Base-by-base conservation (phyloP, 2,113 vertebrate genomes). In the Empidonax traillii region DNA sequence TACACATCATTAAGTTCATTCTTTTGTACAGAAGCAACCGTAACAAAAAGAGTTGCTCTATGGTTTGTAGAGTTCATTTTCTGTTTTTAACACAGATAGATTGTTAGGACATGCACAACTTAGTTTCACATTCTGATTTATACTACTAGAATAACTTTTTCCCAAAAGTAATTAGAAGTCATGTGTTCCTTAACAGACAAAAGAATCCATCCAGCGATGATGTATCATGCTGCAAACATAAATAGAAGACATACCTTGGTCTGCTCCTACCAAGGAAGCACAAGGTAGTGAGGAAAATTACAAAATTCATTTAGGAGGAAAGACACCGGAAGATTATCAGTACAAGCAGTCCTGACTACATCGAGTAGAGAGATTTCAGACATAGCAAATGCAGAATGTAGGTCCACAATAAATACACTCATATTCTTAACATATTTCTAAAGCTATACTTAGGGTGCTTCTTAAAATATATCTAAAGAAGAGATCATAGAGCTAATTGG, bases 101-200 rank as follows among this genome's bases (percentile, higher is more conserved):
- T 53, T 90, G 92, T 87, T 75, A 92, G 76, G 59, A 86, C 88
- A 88, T 12, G 82, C 37, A 94, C 47, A 80, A 59, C 53, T 93
- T 83, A 87, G 72, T 72, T 96, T 90, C 74, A 91, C 53, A 59
- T 44, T 59, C 35, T 80, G 43, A 67, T 44, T 83, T 91, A 55
- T 4, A 52, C 15, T 80, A 78, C 37, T 71, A 74, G 35, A 87
- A 37, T 27, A 77, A 85, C 44, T 81, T 85, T 89, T 74, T 85
- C 71, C 52, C 53, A 82, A 65, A 86, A 20, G 21, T 75, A 96
- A 92, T 96, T 87, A 93, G 44, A 89, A 56, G 51, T 69, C 74
- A 79, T 25, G 23, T 86, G 37, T 75, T 89, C 91, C 78, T 73
- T 90, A 83, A 93, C 30, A 94, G 88, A 72, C 22, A 2, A 1